Evolutionary conservation across 2,888 invertebrate species (phyloP).

Genomic region (Cryptocheilus praepositus): DNA sequence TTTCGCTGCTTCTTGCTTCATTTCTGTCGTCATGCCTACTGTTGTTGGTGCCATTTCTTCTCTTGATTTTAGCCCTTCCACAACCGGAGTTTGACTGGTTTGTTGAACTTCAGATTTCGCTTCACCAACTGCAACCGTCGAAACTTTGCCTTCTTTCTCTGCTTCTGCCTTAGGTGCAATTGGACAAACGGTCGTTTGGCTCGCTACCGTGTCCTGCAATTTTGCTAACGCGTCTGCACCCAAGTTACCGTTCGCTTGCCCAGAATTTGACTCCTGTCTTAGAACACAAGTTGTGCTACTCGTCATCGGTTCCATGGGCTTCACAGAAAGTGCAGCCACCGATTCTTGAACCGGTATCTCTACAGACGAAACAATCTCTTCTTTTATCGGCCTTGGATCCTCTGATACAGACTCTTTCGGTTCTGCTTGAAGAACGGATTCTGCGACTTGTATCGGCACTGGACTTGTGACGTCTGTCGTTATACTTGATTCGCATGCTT

Average conservation of each 20-base stretch:
- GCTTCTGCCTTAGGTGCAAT: neutral
- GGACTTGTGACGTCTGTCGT: constrained; percentile 42
- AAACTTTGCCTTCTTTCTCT: neutral
- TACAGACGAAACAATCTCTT: constrained; percentile 64
- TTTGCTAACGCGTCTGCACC: too few relatives aligned
- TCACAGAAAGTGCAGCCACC: constrained; percentile 43
- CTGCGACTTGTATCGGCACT: constrained; percentile 71
- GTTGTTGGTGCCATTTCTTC: neutral
- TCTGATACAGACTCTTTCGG: constrained; percentile 66
- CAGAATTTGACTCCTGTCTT: too few relatives aligned
- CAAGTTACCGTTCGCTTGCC: too few relatives aligned
- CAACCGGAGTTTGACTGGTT: neutral
- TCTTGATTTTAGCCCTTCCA: neutral
- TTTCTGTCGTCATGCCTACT: too few relatives aligned
- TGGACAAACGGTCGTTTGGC: too few relatives aligned
- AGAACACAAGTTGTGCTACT: neutral
- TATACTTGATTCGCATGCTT: neutral
- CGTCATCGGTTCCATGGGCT: constrained; percentile 8
- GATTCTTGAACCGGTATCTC: constrained; percentile 63
- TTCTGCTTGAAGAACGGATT: constrained; percentile 69
- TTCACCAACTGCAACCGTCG: neutral
- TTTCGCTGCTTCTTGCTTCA: too few relatives aligned
- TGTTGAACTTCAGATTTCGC: neutral
- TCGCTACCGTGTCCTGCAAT: too few relatives aligned
- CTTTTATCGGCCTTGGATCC: constrained; percentile 55